Conservation (phyloP, 92 coral and sea anemone genomes). For the Actinostola sp. region DNA sequence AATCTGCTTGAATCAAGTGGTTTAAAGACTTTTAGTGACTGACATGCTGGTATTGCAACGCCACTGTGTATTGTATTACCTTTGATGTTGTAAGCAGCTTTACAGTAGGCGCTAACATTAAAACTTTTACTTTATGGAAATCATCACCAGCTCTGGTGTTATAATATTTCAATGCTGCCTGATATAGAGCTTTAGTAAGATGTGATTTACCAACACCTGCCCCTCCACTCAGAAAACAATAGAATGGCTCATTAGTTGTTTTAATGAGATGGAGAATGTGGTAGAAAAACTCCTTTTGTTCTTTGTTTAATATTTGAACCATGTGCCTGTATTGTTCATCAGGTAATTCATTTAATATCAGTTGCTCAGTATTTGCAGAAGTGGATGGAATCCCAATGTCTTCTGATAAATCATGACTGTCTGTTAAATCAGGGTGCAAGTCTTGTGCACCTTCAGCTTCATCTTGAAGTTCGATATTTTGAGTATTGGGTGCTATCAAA, state of each 20-base stretch:
- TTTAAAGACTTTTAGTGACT: neutral
- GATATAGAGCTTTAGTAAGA: slow-evolving; percentile 61
- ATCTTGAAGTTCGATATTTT: slow-evolving; percentile 57
- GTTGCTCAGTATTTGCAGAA: slow-evolving; percentile 60
- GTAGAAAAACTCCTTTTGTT: slow-evolving; percentile 68
- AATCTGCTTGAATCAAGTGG: too few species aligned
- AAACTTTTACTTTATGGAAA: slow-evolving; percentile 37
- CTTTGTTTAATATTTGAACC: slow-evolving; percentile 55
- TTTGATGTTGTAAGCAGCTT: too few species aligned
- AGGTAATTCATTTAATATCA: slow-evolving; percentile 62
- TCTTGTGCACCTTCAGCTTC: slow-evolving; percentile 54
- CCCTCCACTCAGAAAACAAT: slow-evolving; percentile 67
- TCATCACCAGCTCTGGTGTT: slow-evolving; percentile 57
- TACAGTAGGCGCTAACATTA: slow-evolving; percentile 56
- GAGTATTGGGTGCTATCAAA: slow-evolving; percentile 56
- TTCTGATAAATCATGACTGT: slow-evolving; percentile 58
- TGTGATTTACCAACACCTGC: slow-evolving; percentile 73
- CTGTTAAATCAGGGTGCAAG: slow-evolving; percentile 68
- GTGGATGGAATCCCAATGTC: slow-evolving; percentile 64
- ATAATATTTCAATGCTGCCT: slow-evolving; percentile 59
- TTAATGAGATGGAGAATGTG: slow-evolving; percentile 64
- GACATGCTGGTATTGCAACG: neutral
- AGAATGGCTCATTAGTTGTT: slow-evolving; percentile 65
- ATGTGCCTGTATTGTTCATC: slow-evolving; percentile 70
- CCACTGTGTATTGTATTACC: neutral